These are phyloP conservation scores for Eulithis testata DNA, from an alignment of 2,888 invertebrate species.

Conservation along the genomic window DNA sequence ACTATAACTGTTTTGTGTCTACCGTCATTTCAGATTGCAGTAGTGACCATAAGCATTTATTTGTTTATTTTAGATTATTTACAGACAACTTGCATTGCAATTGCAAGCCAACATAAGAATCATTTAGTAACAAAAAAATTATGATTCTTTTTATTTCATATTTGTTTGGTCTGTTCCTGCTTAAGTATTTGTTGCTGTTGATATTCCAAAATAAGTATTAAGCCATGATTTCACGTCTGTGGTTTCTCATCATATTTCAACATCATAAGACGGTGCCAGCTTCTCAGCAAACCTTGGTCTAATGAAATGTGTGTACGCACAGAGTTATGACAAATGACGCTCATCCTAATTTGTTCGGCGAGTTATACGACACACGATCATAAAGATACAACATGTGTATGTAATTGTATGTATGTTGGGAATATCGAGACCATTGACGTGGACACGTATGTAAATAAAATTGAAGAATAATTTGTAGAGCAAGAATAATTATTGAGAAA, in stretches of 20 bases:
- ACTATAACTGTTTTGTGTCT: background rate
- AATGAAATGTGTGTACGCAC: constrained; percentile 56
- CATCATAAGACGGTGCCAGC: background rate
- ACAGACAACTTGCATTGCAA: no score
- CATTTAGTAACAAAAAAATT: no score
- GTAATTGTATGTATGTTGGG: constrained; percentile 12
- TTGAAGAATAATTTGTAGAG: no score
- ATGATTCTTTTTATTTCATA: no score
- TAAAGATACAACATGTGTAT: constrained; percentile 58
- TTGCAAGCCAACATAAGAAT: no score
- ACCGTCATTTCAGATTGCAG: background rate
- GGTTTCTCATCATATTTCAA: background rate
- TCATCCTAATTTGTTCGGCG: constrained; percentile 72
- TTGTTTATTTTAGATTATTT: no score
- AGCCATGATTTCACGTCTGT: background rate
- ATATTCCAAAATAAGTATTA: no score
- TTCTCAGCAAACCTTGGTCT: constrained; percentile 15
- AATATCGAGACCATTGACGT: constrained; percentile 8
- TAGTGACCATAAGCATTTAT: no score
- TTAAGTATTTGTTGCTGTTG: no score
- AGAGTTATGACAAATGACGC: constrained; percentile 69
- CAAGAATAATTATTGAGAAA: background rate
- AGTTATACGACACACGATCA: constrained; percentile 62
- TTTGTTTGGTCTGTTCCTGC: no score
- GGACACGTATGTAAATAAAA: background rate